A percentile compares a stretch with the other conserved stretches of the same genome.
Evolutionary conservation across 2,113 vertebrate genomes (phyloP).

Genomic region (Climacteris rufus): DNA sequence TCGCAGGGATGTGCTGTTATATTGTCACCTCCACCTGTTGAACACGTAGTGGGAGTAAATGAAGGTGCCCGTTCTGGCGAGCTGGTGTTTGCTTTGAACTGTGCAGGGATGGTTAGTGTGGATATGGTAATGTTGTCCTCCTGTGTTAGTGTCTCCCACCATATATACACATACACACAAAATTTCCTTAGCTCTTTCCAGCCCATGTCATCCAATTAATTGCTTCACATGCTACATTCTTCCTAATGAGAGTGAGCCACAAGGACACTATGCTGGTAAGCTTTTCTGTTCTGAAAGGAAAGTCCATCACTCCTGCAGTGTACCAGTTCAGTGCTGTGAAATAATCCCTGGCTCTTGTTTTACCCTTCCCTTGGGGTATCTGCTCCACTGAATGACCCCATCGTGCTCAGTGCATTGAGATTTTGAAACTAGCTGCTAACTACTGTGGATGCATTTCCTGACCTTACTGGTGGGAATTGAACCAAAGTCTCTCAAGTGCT

Average conservation of each 20-base stretch:
- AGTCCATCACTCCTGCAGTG: conserved; percentile 41
- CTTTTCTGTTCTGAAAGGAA: conserved; percentile 40
- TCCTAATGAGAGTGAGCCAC: conserved; percentile 42
- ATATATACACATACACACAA: rapidly evolving
- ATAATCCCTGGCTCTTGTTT: conserved; percentile 66
- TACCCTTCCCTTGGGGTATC: conserved; percentile 68
- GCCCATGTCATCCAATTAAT: conserved; percentile 33
- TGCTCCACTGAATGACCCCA: conserved; percentile 69
- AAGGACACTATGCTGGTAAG: conserved; percentile 9
- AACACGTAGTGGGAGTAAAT: background rate
- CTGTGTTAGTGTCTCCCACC: rapidly evolving
- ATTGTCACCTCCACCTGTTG: background rate
- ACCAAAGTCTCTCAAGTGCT: conserved; percentile 76
- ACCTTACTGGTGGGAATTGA: conserved; percentile 78
- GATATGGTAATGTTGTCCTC: background rate
- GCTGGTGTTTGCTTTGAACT: background rate
- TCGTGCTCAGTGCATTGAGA: conserved; percentile 68
- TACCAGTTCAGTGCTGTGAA: conserved; percentile 51
- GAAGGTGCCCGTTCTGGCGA: background rate
- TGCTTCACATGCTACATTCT: conserved; percentile 41
- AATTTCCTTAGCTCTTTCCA: conserved; percentile 42
- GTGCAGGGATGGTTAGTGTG: background rate
- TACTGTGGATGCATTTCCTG: conserved; percentile 74
- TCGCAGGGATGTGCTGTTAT: background rate
- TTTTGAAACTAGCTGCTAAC: conserved; percentile 75